Conservation (phyloP, 1,140 invertebrate genomes). For the Drosophila nigromelanica region DNA sequence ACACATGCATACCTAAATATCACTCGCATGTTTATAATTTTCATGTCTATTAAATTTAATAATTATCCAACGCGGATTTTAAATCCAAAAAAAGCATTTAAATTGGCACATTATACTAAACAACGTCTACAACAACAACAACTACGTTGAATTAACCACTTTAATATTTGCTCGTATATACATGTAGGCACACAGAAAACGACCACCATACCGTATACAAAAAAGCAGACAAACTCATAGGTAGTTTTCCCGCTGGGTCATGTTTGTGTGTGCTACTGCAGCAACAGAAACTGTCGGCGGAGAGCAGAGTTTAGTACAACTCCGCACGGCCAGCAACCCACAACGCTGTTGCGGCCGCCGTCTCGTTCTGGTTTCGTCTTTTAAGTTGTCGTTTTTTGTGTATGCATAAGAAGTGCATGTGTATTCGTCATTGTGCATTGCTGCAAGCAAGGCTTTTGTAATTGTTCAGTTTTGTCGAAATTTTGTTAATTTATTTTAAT, state of each 20-base stretch:
- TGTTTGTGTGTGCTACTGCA: slow-evolving; percentile 44
- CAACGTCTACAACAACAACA: not conserved
- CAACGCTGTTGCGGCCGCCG: slow-evolving; percentile 59
- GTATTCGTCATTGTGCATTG: slow-evolving; percentile 39
- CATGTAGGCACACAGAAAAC: not conserved
- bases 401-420: slow-evolving; percentile 51
- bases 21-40: not conserved
- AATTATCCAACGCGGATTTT: too few species aligned
- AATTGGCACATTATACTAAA: too few species aligned
- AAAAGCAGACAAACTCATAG: slow-evolving; percentile 12
- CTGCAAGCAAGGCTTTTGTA: slow-evolving; percentile 12
- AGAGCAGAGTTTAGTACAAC: slow-evolving; percentile 62
- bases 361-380: slow-evolving; percentile 51
- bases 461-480: slow-evolving; percentile 20
- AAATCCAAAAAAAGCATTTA: too few species aligned
- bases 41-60: too few species aligned
- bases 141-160: not conserved
- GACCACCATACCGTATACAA: not conserved
- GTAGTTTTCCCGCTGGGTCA: slow-evolving; percentile 34
- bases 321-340: slow-evolving; percentile 60
- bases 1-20: too few species aligned
- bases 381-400: slow-evolving; percentile 57
- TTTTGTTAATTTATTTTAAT: slow-evolving; percentile 11
- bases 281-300: slow-evolving; percentile 45
- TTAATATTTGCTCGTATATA: not conserved